phyloP scores from a whole-genome alignment of 2,113 vertebrate species.

The Pseudois nayaur region DNA sequence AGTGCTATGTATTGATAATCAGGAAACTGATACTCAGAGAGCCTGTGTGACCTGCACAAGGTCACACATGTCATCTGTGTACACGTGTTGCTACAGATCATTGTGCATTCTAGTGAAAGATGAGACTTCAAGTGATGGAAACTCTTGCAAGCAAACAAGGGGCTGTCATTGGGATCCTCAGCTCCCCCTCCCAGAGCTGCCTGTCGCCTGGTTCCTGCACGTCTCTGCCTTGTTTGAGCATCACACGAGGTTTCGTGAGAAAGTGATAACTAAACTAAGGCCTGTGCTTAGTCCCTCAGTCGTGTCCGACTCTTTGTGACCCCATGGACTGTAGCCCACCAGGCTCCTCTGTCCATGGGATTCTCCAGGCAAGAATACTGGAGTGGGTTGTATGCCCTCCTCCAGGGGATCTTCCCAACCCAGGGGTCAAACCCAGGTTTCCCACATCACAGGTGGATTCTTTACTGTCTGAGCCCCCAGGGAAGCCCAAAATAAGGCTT shows the following conservation, averaged over 20 bases:
- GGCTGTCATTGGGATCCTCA: accelerated
- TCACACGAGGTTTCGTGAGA: not conserved
- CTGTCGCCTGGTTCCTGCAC: accelerated
- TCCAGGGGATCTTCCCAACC: not conserved
- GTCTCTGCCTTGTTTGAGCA: not conserved
- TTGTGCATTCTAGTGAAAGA: accelerated
- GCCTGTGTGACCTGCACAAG: accelerated
- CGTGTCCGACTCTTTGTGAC: not conserved
- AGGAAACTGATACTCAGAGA: not conserved
- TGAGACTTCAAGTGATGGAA: accelerated
- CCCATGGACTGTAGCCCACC: not conserved
- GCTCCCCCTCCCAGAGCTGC: accelerated
- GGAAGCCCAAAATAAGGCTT: not conserved
- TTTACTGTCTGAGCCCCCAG: not conserved
- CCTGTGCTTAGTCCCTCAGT: not conserved
- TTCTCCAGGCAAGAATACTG: not conserved
- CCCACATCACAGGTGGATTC: not conserved
- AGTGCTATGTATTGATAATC: not conserved
- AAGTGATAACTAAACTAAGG: not conserved
- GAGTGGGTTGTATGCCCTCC: not conserved
- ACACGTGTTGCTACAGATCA: accelerated
- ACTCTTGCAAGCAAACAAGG: accelerated
- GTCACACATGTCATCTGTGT: accelerated
- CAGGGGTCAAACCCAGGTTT: not conserved
- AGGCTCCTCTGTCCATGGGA: not conserved